Conservation (phyloP, 2,113 vertebrate genomes). For the Cardinalis cardinalis region DNA sequence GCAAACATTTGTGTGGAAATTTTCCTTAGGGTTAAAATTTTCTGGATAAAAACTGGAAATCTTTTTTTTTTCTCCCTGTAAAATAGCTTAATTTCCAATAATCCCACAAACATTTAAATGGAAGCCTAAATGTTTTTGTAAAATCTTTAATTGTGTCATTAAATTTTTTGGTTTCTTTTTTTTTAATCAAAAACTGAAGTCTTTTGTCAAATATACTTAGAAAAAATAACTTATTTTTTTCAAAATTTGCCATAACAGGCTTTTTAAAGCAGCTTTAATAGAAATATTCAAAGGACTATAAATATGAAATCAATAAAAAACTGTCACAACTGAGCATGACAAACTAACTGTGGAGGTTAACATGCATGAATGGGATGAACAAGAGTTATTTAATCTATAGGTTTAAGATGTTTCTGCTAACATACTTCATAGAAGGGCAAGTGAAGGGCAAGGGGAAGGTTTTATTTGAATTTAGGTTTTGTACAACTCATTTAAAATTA, state of each 20-base stretch:
- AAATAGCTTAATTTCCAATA: constrained; percentile 42
- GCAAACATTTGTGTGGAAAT: constrained; percentile 59
- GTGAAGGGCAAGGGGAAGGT: neutral
- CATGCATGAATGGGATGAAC: neutral
- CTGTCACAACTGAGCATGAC: neutral
- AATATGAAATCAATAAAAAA: neutral
- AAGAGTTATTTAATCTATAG: neutral
- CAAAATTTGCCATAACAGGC: neutral
- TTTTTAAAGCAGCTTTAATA: neutral
- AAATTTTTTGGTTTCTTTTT: neutral
- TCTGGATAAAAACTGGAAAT: constrained; percentile 34
- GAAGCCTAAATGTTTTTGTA: constrained; percentile 53
- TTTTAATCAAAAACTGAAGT: neutral
- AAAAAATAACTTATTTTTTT: neutral
- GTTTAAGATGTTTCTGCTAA: constrained; percentile 4
- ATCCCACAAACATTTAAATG: constrained; percentile 35
- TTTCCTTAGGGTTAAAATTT: constrained; percentile 47
- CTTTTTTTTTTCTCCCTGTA: neutral
- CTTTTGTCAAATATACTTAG: neutral
- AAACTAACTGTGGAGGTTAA: neutral
- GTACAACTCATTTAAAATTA: neutral
- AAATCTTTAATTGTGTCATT: constrained; percentile 34
- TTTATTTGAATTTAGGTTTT: neutral
- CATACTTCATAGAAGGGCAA: neutral
- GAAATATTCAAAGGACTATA: neutral